Base-by-base conservation (phyloP, 2,888 invertebrate genomes). In the Dexiosoma caninum region DNA sequence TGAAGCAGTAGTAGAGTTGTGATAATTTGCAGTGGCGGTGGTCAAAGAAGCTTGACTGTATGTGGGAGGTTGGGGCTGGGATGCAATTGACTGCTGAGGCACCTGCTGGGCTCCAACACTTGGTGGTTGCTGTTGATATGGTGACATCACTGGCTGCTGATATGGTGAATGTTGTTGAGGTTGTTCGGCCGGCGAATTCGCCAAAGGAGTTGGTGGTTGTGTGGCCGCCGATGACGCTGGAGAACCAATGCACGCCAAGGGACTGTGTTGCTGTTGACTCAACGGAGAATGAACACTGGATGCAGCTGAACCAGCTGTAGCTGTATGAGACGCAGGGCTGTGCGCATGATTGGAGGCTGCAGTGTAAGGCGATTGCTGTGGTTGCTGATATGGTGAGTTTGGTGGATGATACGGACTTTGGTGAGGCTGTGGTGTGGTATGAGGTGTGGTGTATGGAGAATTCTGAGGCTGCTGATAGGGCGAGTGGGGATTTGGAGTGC, bases 381-480 rank as follows among this genome's bases (percentile, higher is more conserved):
- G 71, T 72, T 82, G 83, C 57, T 84, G 84, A 82, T 86, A 89
- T 71, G 85, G 85, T 9, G 87, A 84, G 53, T 84, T 83, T 37
- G 82, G 84, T 84, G 88, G 78, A 86, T 89, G 82, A 85, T 87
- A 85, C 90, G 92, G 74, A 91, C 91, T 59, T 89, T 90, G 40
- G 19, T 86, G 85, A 21, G 87, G 85, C 82, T 87, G 92, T 82
- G 91, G 88, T 78, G 89, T 87, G 0, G 85, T 84, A 16, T 86
- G 85, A 30, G 87, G 85, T 81, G 90, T 87, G 70, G 89, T 86
- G 69, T 90, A 90, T 30, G 91, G 92, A 53, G 91, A 91, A 67
- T 86, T 88, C 46, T 90, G 90, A 0, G 89, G 87, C 60, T 90
- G 93, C 86, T 92, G 92, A 85, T 91, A 93, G 0, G 92, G 91